Percentiles rank a stretch among this genome's conserved stretches.
These are phyloP conservation scores for Varecia variegata DNA, from an alignment of 2,797 vertebrate species.

Conservation along the genomic window DNA sequence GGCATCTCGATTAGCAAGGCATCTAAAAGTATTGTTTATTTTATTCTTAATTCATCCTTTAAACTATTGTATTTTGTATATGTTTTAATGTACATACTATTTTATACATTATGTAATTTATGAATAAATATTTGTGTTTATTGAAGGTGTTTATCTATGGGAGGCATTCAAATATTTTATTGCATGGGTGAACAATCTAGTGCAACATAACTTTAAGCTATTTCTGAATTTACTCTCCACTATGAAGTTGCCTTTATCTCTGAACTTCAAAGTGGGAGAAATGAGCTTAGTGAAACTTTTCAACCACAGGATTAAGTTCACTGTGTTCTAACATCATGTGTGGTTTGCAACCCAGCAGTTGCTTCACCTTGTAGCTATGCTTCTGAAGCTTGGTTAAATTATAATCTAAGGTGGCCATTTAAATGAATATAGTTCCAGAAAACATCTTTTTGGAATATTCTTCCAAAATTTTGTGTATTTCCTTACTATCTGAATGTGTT, in stretches of 20 bases:
- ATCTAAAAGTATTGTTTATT: not conserved
- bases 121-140: not conserved
- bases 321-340: not conserved
- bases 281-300: not conserved
- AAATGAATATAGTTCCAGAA: slow-evolving; percentile 19
- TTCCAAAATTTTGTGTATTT: slow-evolving; percentile 58
- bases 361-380: not conserved
- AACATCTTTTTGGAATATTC: slow-evolving; percentile 36
- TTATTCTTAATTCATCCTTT: not conserved
- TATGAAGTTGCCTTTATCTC: not conserved
- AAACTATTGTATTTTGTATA: not conserved
- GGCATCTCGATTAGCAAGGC: not conserved
- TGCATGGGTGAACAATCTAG: not conserved
- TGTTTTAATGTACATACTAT: not conserved
- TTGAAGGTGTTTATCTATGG: not conserved
- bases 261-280: not conserved
- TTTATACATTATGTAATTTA: not conserved
- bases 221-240: not conserved
- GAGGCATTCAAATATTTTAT: not conserved
- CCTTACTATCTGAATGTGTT: not conserved
- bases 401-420: not conserved
- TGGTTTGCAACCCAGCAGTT: not conserved
- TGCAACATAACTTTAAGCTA: not conserved
- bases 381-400: slow-evolving; percentile 43
- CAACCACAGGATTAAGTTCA: not conserved